Conservation (phyloP, 2,797 vertebrate genomes). For the Schizothorax lantsangensis region DNA sequence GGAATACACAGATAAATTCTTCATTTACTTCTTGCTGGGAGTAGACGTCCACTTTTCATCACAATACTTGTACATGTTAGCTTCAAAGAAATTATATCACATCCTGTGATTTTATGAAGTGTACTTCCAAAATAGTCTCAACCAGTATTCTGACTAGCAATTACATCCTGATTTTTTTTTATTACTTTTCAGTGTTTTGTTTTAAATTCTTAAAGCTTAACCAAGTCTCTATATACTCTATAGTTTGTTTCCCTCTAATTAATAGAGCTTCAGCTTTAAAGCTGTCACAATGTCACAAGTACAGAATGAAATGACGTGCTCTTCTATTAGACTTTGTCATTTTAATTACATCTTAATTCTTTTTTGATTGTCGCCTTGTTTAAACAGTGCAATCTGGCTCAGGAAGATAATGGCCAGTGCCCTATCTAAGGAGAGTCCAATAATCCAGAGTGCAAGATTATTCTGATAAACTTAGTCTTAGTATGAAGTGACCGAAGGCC, state of each 20-base stretch:
- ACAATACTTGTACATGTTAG: not conserved
- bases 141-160: not conserved
- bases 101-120: not conserved
- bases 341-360: constrained; percentile 52
- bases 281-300: constrained; percentile 13
- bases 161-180: not conserved
- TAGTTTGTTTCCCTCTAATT: not conserved
- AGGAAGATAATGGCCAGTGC: constrained; percentile 42
- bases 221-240: not conserved
- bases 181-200: not conserved
- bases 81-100: not conserved
- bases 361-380: constrained; percentile 40
- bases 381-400: constrained; percentile 39
- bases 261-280: constrained; percentile 6
- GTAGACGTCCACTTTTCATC: constrained; percentile 10
- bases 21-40: constrained; percentile 46
- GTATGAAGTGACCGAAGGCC: constrained; percentile 15
- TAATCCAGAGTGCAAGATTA: constrained; percentile 44
- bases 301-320: not conserved
- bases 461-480: constrained; percentile 36
- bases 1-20: constrained; percentile 49
- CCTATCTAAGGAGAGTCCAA: constrained; percentile 31
- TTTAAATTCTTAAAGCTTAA: not conserved
- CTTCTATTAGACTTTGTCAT: constrained; percentile 31
- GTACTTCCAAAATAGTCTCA: not conserved